These are phyloP conservation scores for Hycleus phaleratus DNA, from an alignment of 1,140 invertebrate species.

Conservation along the genomic window DNA sequence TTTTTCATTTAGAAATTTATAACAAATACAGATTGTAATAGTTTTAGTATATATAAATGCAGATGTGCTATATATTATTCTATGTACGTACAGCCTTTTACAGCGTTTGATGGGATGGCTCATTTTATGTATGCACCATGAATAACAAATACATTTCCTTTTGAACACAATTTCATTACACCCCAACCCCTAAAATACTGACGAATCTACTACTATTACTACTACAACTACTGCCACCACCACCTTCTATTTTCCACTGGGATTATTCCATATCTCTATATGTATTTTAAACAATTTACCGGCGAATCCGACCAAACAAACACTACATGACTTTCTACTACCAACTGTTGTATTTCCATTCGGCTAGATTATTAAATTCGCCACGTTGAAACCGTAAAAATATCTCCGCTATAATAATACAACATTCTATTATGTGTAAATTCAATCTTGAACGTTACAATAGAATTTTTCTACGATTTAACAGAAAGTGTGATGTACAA, in stretches of 20 bases:
- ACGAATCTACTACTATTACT: too few species aligned
- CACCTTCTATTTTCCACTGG: slow-evolving; percentile 2
- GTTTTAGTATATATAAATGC: background rate
- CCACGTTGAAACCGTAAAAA: too few species aligned
- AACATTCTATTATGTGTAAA: too few species aligned
- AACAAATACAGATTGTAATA: too few species aligned
- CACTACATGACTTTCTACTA: too few species aligned
- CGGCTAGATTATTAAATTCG: too few species aligned
- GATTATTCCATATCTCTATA: slow-evolving; percentile 7
- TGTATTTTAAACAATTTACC: slow-evolving; percentile 10
- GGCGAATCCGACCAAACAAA: background rate
- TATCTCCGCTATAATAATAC: too few species aligned
- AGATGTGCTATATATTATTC: slow-evolving; percentile 10
- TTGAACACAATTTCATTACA: slow-evolving; percentile 16
- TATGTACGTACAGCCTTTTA: slow-evolving; percentile 10
- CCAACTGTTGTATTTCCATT: too few species aligned
- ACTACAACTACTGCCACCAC: background rate
- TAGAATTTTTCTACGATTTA: too few species aligned
- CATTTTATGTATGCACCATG: slow-evolving; percentile 19
- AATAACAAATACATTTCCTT: slow-evolving; percentile 19
- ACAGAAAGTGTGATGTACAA: too few species aligned
- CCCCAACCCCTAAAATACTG: too few species aligned
- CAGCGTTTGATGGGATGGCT: slow-evolving; percentile 15
- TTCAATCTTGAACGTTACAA: too few species aligned
- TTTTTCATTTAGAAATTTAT: background rate